Evolutionary conservation across 2,113 vertebrate genomes (phyloP).

Genomic region (Collichthys lucidus): DNA sequence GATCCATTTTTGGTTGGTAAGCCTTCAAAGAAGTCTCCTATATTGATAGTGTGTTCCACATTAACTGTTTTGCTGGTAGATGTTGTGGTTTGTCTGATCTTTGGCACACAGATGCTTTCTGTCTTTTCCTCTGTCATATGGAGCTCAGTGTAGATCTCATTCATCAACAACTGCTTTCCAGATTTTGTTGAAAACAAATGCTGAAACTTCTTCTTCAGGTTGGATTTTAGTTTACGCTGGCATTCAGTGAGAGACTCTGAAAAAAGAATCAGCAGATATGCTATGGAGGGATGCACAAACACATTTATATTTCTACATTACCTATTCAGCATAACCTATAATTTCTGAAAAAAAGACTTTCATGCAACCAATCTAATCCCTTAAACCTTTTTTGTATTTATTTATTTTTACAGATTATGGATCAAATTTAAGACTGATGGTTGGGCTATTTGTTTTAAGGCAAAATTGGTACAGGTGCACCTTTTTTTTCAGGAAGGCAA

Average conservation of each 20-base stretch:
- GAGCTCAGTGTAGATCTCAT: conserved; percentile 15
- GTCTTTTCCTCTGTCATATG: neutral
- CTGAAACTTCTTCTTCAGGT: conserved; percentile 2
- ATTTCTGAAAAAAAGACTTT: neutral
- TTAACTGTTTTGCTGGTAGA: too few relatives aligned
- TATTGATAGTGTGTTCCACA: neutral
- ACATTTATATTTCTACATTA: neutral
- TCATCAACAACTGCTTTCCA: neutral
- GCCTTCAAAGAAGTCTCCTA: neutral
- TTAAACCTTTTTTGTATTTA: too few relatives aligned
- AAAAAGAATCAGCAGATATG: neutral
- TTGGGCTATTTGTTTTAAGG: too few relatives aligned
- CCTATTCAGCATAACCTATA: neutral
- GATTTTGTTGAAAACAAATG: neutral
- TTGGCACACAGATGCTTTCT: too few relatives aligned
- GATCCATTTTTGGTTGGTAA: neutral
- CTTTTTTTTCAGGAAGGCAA: too few relatives aligned
- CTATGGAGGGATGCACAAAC: neutral
- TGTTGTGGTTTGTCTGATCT: too few relatives aligned
- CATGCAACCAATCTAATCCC: too few relatives aligned
- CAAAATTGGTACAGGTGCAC: too few relatives aligned
- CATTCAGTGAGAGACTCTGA: neutral
- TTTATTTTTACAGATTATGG: too few relatives aligned
- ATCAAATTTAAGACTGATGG: too few relatives aligned
- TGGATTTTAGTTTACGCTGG: conserved; percentile 4